phyloP scores from a whole-genome alignment of 2,113 vertebrate species.

The Panurus biarmicus region DNA sequence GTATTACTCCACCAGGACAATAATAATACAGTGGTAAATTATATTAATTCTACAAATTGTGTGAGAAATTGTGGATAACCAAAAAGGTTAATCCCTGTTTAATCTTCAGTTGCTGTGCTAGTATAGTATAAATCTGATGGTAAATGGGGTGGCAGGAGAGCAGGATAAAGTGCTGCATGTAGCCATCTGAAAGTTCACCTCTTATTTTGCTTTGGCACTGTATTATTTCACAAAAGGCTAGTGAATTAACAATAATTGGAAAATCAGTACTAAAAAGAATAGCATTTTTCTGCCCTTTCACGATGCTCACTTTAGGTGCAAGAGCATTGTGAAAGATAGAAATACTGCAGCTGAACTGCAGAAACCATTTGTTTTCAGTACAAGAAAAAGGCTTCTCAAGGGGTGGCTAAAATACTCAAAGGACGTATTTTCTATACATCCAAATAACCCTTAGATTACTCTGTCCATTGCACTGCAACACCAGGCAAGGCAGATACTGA shows the following conservation, averaged over 20 bases:
- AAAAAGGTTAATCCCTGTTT: conserved; percentile 27
- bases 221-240: neutral
- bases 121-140: neutral
- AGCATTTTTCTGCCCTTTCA: neutral
- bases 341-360: neutral
- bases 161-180: neutral
- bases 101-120: neutral
- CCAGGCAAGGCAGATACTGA: neutral
- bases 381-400: neutral
- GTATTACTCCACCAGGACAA: neutral
- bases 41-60: neutral
- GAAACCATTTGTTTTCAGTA: neutral
- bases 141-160: neutral
- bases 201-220: neutral
- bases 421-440: neutral
- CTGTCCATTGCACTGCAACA: neutral
- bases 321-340: neutral
- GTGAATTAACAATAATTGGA: neutral
- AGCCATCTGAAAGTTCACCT: neutral
- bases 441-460: neutral
- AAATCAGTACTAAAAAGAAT: neutral
- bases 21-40: conserved; percentile 7
- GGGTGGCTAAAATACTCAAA: neutral
- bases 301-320: neutral
- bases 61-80: neutral